phyloP scores from a whole-genome alignment of 1,140 invertebrate species.

The Phymorhynchus buccinoides region DNA sequence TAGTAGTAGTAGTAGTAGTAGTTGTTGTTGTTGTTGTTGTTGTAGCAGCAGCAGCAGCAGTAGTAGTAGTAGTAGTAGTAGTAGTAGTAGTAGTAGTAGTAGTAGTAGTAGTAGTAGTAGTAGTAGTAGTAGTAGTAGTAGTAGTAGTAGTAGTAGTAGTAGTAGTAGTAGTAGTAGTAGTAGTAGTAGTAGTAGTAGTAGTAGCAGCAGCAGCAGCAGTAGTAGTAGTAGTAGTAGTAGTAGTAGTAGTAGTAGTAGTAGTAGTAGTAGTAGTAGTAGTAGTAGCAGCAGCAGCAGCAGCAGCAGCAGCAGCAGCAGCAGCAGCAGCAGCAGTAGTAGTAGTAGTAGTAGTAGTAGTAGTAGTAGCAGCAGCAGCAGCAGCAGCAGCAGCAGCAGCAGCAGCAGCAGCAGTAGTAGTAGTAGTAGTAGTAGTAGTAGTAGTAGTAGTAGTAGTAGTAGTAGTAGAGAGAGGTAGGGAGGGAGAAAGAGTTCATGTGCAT shows the following conservation, averaged over 20 bases:
- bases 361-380: too few relatives aligned
- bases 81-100: background rate
- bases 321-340: background rate
- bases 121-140: conserved; percentile 11
- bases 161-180: conserved; percentile 20
- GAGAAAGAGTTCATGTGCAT: too few relatives aligned
- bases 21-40: background rate
- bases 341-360: too few relatives aligned
- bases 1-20: background rate
- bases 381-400: too few relatives aligned
- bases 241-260: too few relatives aligned
- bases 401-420: too few relatives aligned
- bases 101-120: background rate
- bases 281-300: background rate
- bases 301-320: background rate
- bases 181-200: conserved; percentile 20
- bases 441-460: background rate
- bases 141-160: conserved; percentile 15
- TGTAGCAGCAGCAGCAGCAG: background rate
- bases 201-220: background rate
- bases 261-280: background rate
- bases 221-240: too few relatives aligned
- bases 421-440: background rate
- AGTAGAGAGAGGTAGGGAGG: too few relatives aligned
- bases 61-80: background rate